phyloP scores from a whole-genome alignment of 92 coral and sea anemone genomes.

The Isaurus tuberculatus region DNA sequence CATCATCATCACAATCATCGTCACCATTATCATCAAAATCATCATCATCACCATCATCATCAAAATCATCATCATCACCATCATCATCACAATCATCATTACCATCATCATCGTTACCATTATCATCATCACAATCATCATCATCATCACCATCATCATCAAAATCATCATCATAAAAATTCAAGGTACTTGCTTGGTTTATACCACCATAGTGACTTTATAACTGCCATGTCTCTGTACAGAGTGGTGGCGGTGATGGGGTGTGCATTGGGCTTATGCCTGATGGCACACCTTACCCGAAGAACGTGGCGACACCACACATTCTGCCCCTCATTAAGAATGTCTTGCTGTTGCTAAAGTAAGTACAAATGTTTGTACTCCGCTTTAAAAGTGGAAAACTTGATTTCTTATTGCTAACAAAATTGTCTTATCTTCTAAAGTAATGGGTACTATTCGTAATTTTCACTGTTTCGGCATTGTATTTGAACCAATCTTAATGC shows the following conservation, averaged over 20 bases:
- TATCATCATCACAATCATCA: too few relatives aligned
- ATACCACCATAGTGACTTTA: slow-evolving; percentile 10
- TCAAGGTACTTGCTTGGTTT: background rate
- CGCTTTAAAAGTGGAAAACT: background rate
- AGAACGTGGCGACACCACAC: slow-evolving; percentile 73
- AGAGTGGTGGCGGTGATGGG: slow-evolving; percentile 79
- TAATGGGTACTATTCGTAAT: too few relatives aligned
- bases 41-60: too few relatives aligned
- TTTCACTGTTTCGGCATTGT: too few relatives aligned
- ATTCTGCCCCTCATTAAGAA: slow-evolving; percentile 78
- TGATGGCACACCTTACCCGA: slow-evolving; percentile 82
- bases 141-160: too few relatives aligned
- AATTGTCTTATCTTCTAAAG: background rate
- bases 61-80: too few relatives aligned
- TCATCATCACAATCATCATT: too few relatives aligned
- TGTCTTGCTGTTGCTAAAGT: slow-evolving; percentile 75
- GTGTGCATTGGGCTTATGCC: slow-evolving; percentile 94
- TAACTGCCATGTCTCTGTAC: slow-evolving; percentile 52
- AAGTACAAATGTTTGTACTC: slow-evolving; percentile 51
- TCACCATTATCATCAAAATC: too few relatives aligned
- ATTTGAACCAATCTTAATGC: too few relatives aligned
- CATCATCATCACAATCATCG: too few relatives aligned
- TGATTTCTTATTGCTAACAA: background rate
- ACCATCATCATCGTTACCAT: too few relatives aligned
- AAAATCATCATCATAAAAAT: too few relatives aligned